Percentiles rank a stretch among this genome's conserved stretches.
phyloP scores from a whole-genome alignment of 53 echinoderm and acorn worm species.

The Crossaster papposus region DNA sequence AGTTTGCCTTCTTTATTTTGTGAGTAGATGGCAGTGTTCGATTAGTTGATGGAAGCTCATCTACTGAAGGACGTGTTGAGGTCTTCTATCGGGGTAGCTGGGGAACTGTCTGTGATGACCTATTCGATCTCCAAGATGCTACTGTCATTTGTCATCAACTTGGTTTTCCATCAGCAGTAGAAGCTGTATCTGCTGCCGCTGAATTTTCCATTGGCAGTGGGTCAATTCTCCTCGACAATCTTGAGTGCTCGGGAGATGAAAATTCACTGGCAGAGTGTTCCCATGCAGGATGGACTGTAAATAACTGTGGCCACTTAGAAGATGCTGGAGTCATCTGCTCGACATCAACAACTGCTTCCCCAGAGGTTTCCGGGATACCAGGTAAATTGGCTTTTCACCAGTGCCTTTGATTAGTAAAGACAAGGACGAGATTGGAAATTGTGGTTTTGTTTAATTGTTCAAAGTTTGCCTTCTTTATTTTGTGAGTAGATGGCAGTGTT shows the following conservation, averaged over 20 bases:
- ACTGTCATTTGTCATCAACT: constrained; percentile 30
- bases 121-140: constrained; percentile 23
- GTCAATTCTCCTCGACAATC: constrained; percentile 1
- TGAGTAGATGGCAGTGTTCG: constrained; percentile 19
- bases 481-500: not conserved
- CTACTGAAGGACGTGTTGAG: constrained; percentile 5
- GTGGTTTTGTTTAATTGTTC: not conserved
- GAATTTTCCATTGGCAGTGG: not conserved
- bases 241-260: not conserved
- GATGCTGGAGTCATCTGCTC: constrained; percentile 16
- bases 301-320: constrained; percentile 20
- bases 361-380: not conserved
- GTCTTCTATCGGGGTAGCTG: not conserved
- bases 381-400: not conserved
- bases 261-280: not conserved
- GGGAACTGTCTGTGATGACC: constrained; percentile 40
- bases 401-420: no score
- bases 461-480: not conserved
- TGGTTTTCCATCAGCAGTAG: constrained; percentile 14
- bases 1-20: no score
- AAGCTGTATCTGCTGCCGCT: not conserved
- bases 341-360: not conserved
- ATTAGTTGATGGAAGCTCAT: not conserved
- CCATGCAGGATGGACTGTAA: not conserved
- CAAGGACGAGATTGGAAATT: no score